Evolutionary conservation across 2,113 vertebrate species (phyloP).

Genomic region (Eulemur macaco): DNA sequence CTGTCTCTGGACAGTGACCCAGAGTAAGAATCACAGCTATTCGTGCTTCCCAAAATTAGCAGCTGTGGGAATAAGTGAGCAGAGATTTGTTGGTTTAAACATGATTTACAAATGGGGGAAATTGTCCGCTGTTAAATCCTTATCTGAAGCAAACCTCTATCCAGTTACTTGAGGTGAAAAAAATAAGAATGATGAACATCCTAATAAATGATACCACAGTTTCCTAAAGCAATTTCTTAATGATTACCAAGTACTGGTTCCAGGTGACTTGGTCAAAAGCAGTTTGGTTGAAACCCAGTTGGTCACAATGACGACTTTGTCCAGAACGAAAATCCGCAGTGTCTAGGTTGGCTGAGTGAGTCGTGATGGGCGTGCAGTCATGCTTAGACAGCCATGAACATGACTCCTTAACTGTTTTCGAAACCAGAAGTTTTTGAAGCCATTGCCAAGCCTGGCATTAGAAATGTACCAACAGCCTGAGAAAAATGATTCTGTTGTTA

Average conservation of each 20-base stretch:
- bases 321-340: background rate
- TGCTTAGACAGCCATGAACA: fast-evolving
- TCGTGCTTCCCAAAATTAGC: background rate
- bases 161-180: background rate
- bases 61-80: background rate
- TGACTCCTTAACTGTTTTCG: background rate
- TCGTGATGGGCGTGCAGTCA: background rate
- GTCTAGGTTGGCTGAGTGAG: background rate
- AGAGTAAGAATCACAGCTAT: too few relatives aligned
- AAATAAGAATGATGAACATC: background rate
- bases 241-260: background rate
- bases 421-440: background rate
- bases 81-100: background rate
- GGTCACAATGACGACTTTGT: background rate
- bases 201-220: background rate
- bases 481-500: background rate
- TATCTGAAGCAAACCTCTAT: background rate
- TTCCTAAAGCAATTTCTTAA: background rate
- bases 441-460: background rate
- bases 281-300: background rate
- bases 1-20: fast-evolving
- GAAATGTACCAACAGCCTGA: background rate
- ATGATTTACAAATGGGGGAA: background rate
- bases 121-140: background rate
- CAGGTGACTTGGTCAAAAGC: background rate